These are phyloP conservation scores for Drosophila busckii DNA, from an alignment of 1,140 invertebrate species.

Conservation along the genomic window DNA sequence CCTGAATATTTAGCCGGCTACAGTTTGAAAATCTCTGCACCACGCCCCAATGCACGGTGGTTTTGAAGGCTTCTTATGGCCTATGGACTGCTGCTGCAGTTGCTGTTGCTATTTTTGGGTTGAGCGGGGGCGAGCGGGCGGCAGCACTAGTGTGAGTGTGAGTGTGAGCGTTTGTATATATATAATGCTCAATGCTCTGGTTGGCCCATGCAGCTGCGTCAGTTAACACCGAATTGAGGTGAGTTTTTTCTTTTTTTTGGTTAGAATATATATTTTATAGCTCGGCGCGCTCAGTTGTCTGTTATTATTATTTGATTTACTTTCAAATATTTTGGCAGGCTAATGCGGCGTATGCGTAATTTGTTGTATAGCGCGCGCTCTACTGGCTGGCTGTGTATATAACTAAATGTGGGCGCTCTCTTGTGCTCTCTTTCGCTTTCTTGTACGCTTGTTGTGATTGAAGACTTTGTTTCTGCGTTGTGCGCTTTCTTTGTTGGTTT, in stretches of 20 bases:
- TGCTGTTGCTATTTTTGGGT: background rate
- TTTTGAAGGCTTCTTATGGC: constrained; percentile 10
- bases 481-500: constrained; percentile 55
- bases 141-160: no score
- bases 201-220: no score
- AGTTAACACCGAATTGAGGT: no score
- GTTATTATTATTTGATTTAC: constrained; percentile 40
- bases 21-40: constrained; percentile 49
- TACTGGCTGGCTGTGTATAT: no score
- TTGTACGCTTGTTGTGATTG: constrained; percentile 9
- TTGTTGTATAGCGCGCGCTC: no score
- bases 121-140: no score
- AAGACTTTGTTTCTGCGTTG: constrained; percentile 43
- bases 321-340: no score
- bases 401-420: no score
- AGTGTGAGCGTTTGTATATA: no score
- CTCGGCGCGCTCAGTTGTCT: constrained; percentile 25
- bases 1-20: constrained; percentile 59
- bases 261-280: no score
- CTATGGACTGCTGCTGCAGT: constrained; percentile 1
- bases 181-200: no score
- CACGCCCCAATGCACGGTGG: constrained; percentile 28
- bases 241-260: no score
- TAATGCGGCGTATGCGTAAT: constrained; percentile 68
- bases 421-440: constrained; percentile 2